Evolutionary conservation across 2,888 invertebrate species (phyloP), one percentile per base, ranked within the genome.

Genomic region (Rugalucina vietnamica): DNA sequence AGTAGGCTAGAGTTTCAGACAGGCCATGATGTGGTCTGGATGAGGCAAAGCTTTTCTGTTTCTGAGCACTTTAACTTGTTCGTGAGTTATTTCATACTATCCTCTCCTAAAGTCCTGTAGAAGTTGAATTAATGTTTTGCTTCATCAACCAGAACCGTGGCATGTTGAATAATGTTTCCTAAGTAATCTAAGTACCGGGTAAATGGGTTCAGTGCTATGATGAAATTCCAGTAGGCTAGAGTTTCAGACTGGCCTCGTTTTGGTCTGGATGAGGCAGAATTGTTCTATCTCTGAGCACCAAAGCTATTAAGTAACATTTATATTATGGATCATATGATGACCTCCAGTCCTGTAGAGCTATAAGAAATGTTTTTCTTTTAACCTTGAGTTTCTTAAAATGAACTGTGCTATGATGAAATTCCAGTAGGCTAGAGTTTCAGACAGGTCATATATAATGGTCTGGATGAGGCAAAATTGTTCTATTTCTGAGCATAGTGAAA

Each of bases 161-260:
- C n/a, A n/a, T n/a, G n/a, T n/a, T n/a, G n/a, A n/a, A n/a, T n/a
- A n/a, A n/a, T n/a, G n/a, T n/a, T n/a, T n/a, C n/a, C n/a, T n/a
- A n/a, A n/a, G n/a, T n/a, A n/a, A n/a, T n/a, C n/a, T n/a, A n/a
- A n/a, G n/a, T n/a, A n/a, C n/a, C n/a, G n/a, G n/a, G n/a, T n/a
- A n/a, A n/a, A n/a, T n/a, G n/a, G n/a, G n/a, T 43, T 43, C n/a
- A 54, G 79, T 82, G 75, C 75, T 29, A 79, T 79, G 82, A 82
- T 79, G 82, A 82, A 43, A 29, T 54, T 49, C 8, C 43, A 43
- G 43, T 43, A 78, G 82, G 82, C 82, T 54, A 54, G 54, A 54
- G 54, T 54, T 54, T 54, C 54, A 54, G 54, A 54, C 54, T n/a
- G 21, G n/a, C n/a, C 54, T n/a, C 14, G 54, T 18, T 60, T 60